These are phyloP conservation scores for Chrysodeixis includens DNA, from an alignment of 2,888 invertebrate genomes.

Conservation along the genomic window DNA sequence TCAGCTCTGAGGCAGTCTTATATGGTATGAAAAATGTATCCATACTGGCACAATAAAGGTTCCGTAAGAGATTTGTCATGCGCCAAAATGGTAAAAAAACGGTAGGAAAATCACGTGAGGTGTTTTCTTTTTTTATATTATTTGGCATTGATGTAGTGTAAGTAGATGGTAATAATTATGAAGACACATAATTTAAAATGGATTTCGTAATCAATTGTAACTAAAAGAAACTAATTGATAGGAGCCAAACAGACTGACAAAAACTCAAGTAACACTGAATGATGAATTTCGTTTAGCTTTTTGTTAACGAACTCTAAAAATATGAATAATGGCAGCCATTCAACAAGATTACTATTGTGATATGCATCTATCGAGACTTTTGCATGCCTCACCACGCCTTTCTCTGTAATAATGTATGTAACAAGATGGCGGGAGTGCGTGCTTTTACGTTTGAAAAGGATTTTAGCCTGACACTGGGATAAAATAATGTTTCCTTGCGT, in stretches of 20 bases:
- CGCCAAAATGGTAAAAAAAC: too few species aligned
- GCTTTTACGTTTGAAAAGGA: constrained; percentile 27
- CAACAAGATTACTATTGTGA: constrained; percentile 32
- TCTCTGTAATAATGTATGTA: constrained; percentile 38
- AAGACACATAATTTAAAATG: too few species aligned
- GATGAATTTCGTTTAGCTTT: neutral
- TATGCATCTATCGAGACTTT: constrained; percentile 45
- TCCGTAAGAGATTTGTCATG: too few species aligned
- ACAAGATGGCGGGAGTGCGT: constrained; percentile 12
- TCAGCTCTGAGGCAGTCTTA: constrained; percentile 35
- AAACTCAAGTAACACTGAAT: too few species aligned
- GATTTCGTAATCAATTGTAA: too few species aligned
- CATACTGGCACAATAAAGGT: neutral
- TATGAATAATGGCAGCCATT: constrained; percentile 45
- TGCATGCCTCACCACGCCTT: constrained; percentile 30
- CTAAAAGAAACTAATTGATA: too few species aligned
- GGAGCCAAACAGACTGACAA: too few species aligned
- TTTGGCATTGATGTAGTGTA: too few species aligned
- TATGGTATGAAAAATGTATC: constrained; percentile 33
- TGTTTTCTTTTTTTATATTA: too few species aligned
- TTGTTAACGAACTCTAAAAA: constrained; percentile 10
- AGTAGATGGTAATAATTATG: too few species aligned
- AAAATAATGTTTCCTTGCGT: neutral
- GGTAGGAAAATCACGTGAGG: too few species aligned
- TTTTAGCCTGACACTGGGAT: constrained; percentile 11